Evolutionary conservation across 2,888 invertebrate genomes (phyloP).

Genomic region (Cryptocephalus moraei): DNA sequence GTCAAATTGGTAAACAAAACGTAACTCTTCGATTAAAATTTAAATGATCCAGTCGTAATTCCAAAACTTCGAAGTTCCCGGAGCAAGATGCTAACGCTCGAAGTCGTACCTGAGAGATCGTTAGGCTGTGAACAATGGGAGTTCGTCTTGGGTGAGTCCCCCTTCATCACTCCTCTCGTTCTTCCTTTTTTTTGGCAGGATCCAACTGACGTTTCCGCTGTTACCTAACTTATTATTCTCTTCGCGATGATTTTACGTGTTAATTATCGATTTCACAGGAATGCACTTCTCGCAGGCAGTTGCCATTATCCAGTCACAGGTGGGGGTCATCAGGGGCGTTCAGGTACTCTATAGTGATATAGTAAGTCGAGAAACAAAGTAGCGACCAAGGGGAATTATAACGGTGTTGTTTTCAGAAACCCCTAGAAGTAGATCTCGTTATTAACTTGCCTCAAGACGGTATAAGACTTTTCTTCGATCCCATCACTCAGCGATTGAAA

Average conservation of each 20-base stretch:
- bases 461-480: constrained; percentile 92
- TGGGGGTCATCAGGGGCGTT: constrained; percentile 87
- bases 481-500: constrained; percentile 87
- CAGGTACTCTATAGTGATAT: constrained; percentile 95
- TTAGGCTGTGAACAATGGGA: constrained; percentile 97
- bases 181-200: too few relatives aligned
- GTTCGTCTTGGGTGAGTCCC: constrained; percentile 80
- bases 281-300: constrained; percentile 99
- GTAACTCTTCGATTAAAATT: constrained; percentile 7
- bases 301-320: constrained; percentile 92
- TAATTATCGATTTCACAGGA: constrained; percentile 44
- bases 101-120: constrained; percentile 91
- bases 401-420: constrained; percentile 61
- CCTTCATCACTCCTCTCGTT: not conserved
- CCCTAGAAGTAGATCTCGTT: constrained; percentile 88
- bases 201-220: not conserved
- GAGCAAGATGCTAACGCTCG: constrained; percentile 82
- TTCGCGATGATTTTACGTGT: too few relatives aligned
- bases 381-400: not conserved
- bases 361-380: constrained; percentile 42
- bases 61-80: too few relatives aligned
- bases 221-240: not conserved
- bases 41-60: constrained; percentile 4
- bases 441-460: constrained; percentile 96
- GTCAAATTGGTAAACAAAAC: constrained; percentile 11